phyloP scores from a whole-genome alignment of 92 coral and sea anemone species.

The Paramuricea clavata region DNA sequence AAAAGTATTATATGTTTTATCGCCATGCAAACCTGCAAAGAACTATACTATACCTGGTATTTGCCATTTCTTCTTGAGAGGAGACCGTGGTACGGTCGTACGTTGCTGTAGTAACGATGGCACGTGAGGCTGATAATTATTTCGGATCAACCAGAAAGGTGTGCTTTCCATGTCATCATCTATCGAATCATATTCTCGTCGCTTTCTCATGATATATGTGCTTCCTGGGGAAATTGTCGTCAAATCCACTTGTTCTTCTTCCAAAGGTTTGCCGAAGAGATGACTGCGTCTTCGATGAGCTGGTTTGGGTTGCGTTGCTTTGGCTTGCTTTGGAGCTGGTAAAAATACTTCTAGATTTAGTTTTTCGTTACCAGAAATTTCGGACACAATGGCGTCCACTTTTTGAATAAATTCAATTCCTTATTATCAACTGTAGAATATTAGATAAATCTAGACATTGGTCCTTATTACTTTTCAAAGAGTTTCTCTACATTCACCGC shows the following conservation, averaged over 20 bases:
- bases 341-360: too few species aligned
- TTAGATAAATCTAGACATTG: too few species aligned
- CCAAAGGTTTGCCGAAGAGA: constrained; percentile 3
- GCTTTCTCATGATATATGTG: constrained; percentile 50
- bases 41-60: constrained; percentile 81
- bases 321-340: constrained; percentile 38
- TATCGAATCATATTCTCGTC: constrained; percentile 15
- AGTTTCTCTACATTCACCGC: too few species aligned
- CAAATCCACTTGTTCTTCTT: constrained; percentile 12
- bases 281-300: constrained; percentile 1
- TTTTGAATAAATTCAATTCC: too few species aligned
- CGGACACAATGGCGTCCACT: constrained; percentile 39
- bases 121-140: constrained; percentile 80
- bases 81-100: constrained; percentile 70
- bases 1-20: too few species aligned
- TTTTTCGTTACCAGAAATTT: too few species aligned
- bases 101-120: constrained; percentile 65
- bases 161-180: constrained; percentile 71
- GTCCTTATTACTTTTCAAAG: too few species aligned
- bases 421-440: too few species aligned
- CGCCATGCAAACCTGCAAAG: too few species aligned
- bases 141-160: constrained; percentile 94
- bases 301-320: constrained; percentile 18
- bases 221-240: background rate
- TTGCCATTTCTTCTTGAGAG: constrained; percentile 91